phyloP scores from a whole-genome alignment of 2,888 invertebrate genomes.

The Limnephilus marmoratus region DNA sequence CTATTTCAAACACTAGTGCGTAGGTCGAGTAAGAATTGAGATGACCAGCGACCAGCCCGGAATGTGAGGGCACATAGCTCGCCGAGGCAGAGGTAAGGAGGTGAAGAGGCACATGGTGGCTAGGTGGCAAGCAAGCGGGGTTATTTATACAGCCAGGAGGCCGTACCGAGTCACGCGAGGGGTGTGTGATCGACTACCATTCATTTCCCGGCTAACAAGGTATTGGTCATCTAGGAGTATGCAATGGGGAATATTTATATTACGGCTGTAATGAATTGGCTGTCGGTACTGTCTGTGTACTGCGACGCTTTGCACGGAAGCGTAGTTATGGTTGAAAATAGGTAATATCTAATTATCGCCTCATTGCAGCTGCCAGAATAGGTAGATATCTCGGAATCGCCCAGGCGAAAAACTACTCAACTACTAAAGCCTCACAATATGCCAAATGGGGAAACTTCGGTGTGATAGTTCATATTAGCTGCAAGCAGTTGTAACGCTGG shows the following conservation, averaged over 20 bases:
- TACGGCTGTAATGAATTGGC: not conserved
- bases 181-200: constrained; percentile 15
- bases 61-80: not conserved
- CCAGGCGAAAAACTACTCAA: too few species aligned
- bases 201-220: not conserved
- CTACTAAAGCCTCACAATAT: too few species aligned
- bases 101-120: not conserved
- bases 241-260: not conserved
- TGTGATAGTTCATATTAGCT: too few species aligned
- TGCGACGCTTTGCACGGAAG: not conserved
- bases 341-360: not conserved
- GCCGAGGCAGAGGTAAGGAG: not conserved
- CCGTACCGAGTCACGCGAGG: constrained; percentile 12
- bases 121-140: not conserved
- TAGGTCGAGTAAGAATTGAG: not conserved
- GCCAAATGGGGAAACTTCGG: too few species aligned
- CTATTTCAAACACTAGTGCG: not conserved
- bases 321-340: not conserved
- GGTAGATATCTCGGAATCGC: too few species aligned
- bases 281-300: not conserved
- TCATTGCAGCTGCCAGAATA: too few species aligned
- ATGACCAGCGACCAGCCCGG: not conserved
- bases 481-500: too few species aligned
- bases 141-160: constrained; percentile 15
- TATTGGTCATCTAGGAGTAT: not conserved